Conservation (phyloP, 2,888 invertebrate genomes). For the Pristionchus japonicus region DNA sequence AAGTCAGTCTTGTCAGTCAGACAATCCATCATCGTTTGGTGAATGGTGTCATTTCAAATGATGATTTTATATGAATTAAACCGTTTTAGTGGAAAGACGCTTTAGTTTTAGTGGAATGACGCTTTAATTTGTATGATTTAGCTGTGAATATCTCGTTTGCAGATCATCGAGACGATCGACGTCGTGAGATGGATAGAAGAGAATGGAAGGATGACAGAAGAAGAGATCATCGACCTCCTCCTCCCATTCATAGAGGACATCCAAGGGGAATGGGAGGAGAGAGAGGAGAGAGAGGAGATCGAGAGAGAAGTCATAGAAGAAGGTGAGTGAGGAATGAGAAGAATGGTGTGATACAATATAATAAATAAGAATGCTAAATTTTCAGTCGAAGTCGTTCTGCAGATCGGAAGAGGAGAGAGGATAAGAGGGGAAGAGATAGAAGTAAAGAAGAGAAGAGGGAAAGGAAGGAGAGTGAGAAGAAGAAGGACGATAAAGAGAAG, state of each 20-base stretch:
- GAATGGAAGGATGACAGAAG: conserved; percentile 25
- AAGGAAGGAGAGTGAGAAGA: conserved; percentile 2
- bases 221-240: conserved; percentile 13
- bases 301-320: conserved; percentile 28
- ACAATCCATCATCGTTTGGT: too few relatives aligned
- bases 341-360: too few relatives aligned
- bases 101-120: too few relatives aligned
- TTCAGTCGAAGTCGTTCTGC: conserved; percentile 6
- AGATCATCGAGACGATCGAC: conserved; percentile 39
- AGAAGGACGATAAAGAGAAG: conserved; percentile 21
- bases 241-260: conserved; percentile 3
- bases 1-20: too few relatives aligned
- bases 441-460: conserved; percentile 30
- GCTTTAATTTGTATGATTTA: too few relatives aligned
- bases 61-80: too few relatives aligned
- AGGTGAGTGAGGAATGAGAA: too few relatives aligned
- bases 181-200: conserved; percentile 22
- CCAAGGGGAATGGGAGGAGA: conserved; percentile 5
- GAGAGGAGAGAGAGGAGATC: neutral
- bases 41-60: too few relatives aligned
- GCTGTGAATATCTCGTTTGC: too few relatives aligned
- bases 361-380: neutral
- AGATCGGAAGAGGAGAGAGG: conserved; percentile 41
- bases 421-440: neutral
- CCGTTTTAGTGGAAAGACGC: too few relatives aligned